Evolutionary conservation across 2,888 invertebrate species (phyloP), one percentile per base, ranked within the genome.

Genomic region (Agrenia bidenticulata): DNA sequence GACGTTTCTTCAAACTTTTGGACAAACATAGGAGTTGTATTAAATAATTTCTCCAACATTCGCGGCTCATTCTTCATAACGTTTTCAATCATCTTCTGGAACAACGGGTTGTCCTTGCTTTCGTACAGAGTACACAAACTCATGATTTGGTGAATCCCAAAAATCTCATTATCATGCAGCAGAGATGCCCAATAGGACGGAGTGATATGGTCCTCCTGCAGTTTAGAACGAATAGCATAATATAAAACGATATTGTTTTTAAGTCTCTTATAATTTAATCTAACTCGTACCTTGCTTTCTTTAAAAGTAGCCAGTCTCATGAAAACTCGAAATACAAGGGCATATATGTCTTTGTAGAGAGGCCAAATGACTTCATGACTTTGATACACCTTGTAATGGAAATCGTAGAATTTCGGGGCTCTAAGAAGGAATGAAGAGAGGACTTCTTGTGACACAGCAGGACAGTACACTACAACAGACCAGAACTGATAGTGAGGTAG

Each of bases 111-210:
- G 77, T 92, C 91, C 56, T 85, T 85, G 54, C 84, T 82, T 0
- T 89, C 90, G 75, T 89, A 91, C 9, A 89, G 82, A 45, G 87
- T 83, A 77, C 90, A 88, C 13, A 92, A 79, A 78, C 92, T 92
- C 81, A 90, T 86, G 59, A 93, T 80, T 77, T 89, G 88, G 0
- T 92, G 90, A 70, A 92, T 84, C n/a, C 92, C 90, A 76, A 92
- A 87, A 70, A 94, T 81, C 79, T 87, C 91, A 74, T 90, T 88
- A 67, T 89, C 84, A 79, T 92, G 92, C 55, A 93, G 78, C n/a
- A 90, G 77, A 5, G 86, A 83, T 0, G 86, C 87, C 81, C 89
- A 86, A 63, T 84, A 84, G 42, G 84, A 81, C 59, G 85, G 85
- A 1, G 82, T 84, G 78, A 92, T 87, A 83, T 86, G 88, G 72